Conservation (phyloP, 2,888 invertebrate genomes). For the Altica lythri region DNA sequence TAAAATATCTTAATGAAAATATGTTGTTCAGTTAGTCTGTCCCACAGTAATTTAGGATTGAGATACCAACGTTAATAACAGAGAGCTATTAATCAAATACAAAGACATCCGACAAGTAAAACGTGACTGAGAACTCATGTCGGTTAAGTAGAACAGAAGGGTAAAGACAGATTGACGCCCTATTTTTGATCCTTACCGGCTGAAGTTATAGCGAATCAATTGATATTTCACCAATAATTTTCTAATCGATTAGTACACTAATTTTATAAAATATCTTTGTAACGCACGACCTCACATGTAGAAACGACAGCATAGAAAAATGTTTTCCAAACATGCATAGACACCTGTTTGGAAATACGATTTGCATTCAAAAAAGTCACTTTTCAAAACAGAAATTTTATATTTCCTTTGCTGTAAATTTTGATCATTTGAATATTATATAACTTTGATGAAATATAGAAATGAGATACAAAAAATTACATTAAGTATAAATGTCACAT, state of each 20-base stretch:
- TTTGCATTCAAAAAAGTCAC: too few relatives aligned
- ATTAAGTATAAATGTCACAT: too few relatives aligned
- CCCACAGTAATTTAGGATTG: constrained; percentile 44
- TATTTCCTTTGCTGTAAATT: too few relatives aligned
- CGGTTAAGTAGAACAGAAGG: constrained; percentile 52
- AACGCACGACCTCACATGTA: too few relatives aligned
- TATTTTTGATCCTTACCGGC: constrained; percentile 29
- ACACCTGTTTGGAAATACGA: too few relatives aligned
- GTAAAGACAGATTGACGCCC: constrained; percentile 53
- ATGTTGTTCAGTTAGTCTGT: constrained; percentile 43
- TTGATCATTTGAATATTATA: too few relatives aligned
- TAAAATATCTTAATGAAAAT: constrained; percentile 39
- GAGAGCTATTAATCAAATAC: constrained; percentile 54
- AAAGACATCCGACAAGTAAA: constrained; percentile 55
- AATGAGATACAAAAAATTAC: too few relatives aligned
- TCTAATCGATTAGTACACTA: too few relatives aligned
- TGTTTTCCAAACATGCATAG: too few relatives aligned
- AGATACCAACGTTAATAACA: constrained; percentile 49
- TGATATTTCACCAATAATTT: constrained; percentile 18
- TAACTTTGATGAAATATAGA: too few relatives aligned
- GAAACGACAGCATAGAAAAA: too few relatives aligned
- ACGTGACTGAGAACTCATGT: constrained; percentile 54
- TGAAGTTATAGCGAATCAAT: constrained; percentile 10
- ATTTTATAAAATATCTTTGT: constrained; percentile 1
- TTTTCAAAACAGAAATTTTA: too few relatives aligned